Percentiles rank a stretch among this genome's conserved stretches.
Evolutionary conservation across 2,113 vertebrate species (phyloP).

Genomic region (Rhinogobius similis): DNA sequence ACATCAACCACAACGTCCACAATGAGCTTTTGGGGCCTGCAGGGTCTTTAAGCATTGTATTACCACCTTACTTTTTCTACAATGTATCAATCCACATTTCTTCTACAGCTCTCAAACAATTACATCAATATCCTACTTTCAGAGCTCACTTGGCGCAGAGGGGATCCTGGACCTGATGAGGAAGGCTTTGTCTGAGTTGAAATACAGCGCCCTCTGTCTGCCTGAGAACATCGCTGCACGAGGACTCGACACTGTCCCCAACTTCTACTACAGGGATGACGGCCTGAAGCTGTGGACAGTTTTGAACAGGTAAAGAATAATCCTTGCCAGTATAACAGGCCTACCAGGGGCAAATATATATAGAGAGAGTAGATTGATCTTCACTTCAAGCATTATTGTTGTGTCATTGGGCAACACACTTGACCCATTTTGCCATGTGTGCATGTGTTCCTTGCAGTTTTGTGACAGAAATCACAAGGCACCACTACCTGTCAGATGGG

Average conservation of each 20-base stretch:
- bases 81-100: background rate
- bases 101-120: background rate
- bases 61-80: background rate
- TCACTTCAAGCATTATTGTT: background rate
- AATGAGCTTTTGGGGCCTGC: background rate
- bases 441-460: conserved; percentile 63
- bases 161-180: conserved; percentile 43
- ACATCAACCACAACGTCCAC: background rate
- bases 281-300: conserved; percentile 57
- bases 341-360: background rate
- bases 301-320: conserved; percentile 33
- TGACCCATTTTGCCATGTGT: no score
- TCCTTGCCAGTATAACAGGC: background rate
- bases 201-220: conserved; percentile 61
- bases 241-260: conserved; percentile 50
- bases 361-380: no score
- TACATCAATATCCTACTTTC: background rate
- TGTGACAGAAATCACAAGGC: conserved; percentile 51
- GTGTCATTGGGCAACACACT: background rate
- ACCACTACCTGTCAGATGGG: conserved; percentile 57
- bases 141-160: conserved; percentile 44
- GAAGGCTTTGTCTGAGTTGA: conserved; percentile 12
- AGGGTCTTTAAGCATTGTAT: conserved; percentile 9
- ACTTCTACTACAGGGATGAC: conserved; percentile 66
- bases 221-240: conserved; percentile 58